phyloP scores from a whole-genome alignment of 2,888 invertebrate species.

The Cheilosia urbana region DNA sequence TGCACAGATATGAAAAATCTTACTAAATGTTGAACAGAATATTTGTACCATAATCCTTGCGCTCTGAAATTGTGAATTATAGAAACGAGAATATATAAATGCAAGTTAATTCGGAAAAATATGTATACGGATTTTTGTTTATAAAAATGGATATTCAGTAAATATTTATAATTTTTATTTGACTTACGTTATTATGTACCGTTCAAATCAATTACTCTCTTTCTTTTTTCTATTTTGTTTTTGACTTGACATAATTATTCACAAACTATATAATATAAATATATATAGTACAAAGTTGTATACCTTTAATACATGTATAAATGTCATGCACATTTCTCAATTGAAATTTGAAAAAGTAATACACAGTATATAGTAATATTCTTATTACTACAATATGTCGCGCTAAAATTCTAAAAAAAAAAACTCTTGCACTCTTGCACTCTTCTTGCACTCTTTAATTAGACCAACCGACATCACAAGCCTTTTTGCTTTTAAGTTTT shows the following conservation, averaged over 20 bases:
- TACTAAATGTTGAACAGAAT: neutral
- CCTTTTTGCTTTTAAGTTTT: constrained; percentile 26
- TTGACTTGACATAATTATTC: neutral
- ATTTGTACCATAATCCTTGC: constrained; percentile 21
- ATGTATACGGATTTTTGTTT: neutral
- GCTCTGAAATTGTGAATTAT: constrained; percentile 13
- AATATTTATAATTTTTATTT: constrained; percentile 10
- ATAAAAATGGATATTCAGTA: neutral
- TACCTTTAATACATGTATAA: neutral
- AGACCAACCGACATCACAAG: constrained; percentile 36
- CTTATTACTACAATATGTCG: neutral
- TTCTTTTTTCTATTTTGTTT: neutral
- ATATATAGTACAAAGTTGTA: neutral
- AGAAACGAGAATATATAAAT: neutral
- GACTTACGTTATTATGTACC: neutral
- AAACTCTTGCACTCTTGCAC: no score
- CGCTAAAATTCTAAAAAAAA: constrained; percentile 9
- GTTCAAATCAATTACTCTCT: neutral
- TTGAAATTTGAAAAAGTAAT: constrained; percentile 1
- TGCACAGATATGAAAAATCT: neutral
- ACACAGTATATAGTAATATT: no score
- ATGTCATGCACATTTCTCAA: no score
- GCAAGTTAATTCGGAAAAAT: neutral
- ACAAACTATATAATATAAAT: neutral
- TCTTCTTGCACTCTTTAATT: neutral